phyloP scores from a whole-genome alignment of 2,113 vertebrate species.

The Corvus moneduloides region DNA sequence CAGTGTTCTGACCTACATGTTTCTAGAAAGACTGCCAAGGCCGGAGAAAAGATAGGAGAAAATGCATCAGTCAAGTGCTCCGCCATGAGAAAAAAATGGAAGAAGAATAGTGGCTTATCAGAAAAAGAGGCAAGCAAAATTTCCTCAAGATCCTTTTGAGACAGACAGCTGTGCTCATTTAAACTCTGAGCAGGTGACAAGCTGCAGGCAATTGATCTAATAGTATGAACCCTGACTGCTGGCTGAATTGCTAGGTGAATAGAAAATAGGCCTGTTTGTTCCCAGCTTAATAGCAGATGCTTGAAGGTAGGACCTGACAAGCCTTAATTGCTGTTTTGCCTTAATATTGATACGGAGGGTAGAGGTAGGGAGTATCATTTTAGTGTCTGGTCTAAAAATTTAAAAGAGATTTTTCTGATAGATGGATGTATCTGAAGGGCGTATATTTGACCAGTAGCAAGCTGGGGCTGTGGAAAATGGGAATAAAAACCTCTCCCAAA shows the following conservation, averaged over 20 bases:
- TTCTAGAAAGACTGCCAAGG: background rate
- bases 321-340: background rate
- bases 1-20: background rate
- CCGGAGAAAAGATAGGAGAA: background rate
- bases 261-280: background rate
- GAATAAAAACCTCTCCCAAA: background rate
- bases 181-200: background rate
- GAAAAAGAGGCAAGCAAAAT: background rate
- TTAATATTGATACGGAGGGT: background rate
- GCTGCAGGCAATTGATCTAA: background rate
- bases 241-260: background rate
- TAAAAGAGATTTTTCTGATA: background rate
- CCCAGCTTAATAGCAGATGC: background rate
- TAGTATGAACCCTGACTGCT: background rate
- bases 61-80: background rate
- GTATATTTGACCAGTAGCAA: background rate
- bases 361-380: background rate
- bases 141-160: background rate
- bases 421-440: background rate
- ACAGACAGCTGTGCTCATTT: background rate
- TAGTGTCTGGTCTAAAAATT: background rate
- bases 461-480: background rate
- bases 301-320: background rate
- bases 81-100: background rate
- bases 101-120: background rate